These are phyloP conservation scores for Eilema depressum DNA, from an alignment of 2,888 invertebrate genomes.

Conservation along the genomic window DNA sequence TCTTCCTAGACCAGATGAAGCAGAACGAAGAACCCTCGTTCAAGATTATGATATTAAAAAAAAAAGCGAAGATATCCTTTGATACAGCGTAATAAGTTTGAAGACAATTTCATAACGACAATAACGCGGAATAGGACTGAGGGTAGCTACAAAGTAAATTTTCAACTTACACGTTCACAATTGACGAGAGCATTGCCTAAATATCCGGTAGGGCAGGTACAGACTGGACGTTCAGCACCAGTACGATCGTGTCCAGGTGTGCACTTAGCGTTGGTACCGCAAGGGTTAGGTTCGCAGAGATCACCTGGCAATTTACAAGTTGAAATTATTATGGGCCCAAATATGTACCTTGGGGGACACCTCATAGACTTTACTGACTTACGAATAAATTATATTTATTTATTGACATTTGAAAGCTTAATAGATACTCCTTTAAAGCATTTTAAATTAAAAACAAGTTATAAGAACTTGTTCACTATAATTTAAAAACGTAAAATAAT, in stretches of 20 bases:
- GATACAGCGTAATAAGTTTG: no score
- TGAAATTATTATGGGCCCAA: slow-evolving; percentile 7
- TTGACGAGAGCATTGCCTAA: slow-evolving; percentile 91
- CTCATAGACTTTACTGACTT: slow-evolving; percentile 77
- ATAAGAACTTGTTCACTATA: not conserved
- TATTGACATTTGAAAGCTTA: no score
- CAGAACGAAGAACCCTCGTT: not conserved
- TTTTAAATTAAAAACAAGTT: not conserved
- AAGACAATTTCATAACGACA: no score
- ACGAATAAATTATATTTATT: no score
- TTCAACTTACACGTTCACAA: slow-evolving; percentile 87
- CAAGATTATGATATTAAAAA: no score
- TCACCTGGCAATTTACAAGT: slow-evolving; percentile 86
- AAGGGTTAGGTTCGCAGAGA: slow-evolving; percentile 95
- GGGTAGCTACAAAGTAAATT: not conserved
- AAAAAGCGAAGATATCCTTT: no score
- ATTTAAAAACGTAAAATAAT: not conserved
- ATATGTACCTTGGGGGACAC: slow-evolving; percentile 25
- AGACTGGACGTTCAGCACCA: slow-evolving; percentile 94
- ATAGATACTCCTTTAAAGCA: no score
- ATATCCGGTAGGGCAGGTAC: slow-evolving; percentile 93
- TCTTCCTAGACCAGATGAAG: not conserved
- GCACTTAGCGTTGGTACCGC: slow-evolving; percentile 92
- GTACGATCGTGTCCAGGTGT: slow-evolving; percentile 94
- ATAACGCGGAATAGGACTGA: not conserved